These are phyloP conservation scores for Empidonax traillii DNA, from an alignment of 2,113 vertebrate genomes.

Conservation along the genomic window DNA sequence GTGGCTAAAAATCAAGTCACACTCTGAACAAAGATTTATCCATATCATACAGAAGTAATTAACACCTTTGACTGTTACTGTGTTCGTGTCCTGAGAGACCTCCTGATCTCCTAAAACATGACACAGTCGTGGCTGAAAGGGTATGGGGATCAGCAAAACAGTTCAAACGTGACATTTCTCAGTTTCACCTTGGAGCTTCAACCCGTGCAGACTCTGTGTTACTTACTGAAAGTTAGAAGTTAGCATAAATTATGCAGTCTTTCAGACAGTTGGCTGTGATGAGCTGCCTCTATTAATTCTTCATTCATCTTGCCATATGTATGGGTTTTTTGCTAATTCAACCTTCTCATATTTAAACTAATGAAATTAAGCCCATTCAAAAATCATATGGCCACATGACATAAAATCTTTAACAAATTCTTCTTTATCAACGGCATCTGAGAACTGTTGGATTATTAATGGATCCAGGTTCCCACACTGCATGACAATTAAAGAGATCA, in stretches of 20 bases:
- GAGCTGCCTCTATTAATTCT: conserved; percentile 4
- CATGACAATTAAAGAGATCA: not conserved
- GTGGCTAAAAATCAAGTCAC: not conserved
- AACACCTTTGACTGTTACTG: not conserved
- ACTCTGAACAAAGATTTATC: not conserved
- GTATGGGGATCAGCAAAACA: not conserved
- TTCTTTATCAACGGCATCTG: not conserved
- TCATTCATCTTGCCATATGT: not conserved
- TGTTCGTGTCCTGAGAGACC: not conserved
- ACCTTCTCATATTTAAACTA: not conserved
- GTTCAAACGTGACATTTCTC: not conserved
- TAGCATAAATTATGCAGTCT: not conserved
- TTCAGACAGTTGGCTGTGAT: not conserved
- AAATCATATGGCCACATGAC: not conserved
- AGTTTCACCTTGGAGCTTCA: not conserved
- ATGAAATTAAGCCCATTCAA: not conserved
- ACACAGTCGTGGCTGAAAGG: not conserved
- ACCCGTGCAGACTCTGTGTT: not conserved
- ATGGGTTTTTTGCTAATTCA: not conserved
- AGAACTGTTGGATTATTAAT: not conserved
- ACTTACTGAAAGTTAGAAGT: not conserved
- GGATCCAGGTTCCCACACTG: not conserved
- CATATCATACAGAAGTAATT: not conserved
- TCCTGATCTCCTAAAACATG: not conserved
- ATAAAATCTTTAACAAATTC: conserved; percentile 19